Evolutionary conservation across 2,797 vertebrate species (phyloP).

Genomic region (Phrynocephalus forsythii): DNA sequence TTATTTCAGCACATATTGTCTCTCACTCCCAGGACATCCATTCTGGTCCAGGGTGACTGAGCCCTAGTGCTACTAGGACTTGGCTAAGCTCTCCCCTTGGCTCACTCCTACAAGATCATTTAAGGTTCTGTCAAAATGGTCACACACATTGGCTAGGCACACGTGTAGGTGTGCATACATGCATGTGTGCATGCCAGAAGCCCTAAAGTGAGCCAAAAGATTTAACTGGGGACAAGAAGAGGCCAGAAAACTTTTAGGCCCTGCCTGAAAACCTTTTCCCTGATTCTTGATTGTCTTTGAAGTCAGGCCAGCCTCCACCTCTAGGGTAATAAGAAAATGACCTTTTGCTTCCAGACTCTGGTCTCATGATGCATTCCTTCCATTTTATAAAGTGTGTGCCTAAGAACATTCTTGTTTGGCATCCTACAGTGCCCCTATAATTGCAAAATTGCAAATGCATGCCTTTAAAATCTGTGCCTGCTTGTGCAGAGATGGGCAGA

Average conservation of each 20-base stretch:
- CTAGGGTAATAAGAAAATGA: slow-evolving; percentile 12
- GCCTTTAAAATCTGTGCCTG: not conserved
- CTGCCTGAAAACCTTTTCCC: not conserved
- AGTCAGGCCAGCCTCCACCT: not conserved
- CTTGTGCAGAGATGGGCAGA: not conserved
- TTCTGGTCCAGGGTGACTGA: not conserved
- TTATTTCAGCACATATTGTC: not conserved
- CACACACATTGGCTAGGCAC: not conserved
- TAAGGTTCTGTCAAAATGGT: not conserved
- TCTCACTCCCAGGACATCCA: not conserved
- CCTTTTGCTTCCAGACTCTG: not conserved
- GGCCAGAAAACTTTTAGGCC: not conserved
- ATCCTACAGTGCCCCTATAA: not conserved
- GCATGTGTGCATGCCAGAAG: not conserved
- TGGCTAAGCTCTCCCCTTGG: not conserved
- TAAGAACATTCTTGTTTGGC: not conserved
- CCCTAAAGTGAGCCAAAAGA: not conserved
- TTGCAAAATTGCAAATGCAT: not conserved
- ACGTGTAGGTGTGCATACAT: too few species aligned
- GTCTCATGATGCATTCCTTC: not conserved
- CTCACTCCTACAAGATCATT: not conserved
- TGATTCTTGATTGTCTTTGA: slow-evolving; percentile 9
- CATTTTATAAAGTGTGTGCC: not conserved
- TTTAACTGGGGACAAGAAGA: slow-evolving; percentile 11
- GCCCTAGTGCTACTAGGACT: not conserved